These are phyloP conservation scores for Heliconius aoede DNA, from an alignment of 2,888 invertebrate genomes.

Conservation along the genomic window DNA sequence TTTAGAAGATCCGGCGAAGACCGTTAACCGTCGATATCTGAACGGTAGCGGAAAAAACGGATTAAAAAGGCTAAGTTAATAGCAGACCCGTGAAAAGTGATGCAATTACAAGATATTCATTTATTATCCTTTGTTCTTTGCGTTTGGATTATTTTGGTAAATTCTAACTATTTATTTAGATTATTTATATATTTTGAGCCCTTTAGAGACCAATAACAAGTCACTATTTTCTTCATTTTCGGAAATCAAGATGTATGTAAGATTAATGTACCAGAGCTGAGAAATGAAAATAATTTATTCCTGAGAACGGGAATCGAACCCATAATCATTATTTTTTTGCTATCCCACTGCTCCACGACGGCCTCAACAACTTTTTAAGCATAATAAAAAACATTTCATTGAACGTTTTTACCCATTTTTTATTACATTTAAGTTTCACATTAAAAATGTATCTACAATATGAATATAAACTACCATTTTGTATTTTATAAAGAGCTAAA, in stretches of 20 bases:
- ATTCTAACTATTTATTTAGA: too few relatives aligned
- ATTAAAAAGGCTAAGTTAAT: conserved; percentile 78
- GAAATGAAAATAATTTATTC: not conserved
- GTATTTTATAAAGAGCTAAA: conserved; percentile 38
- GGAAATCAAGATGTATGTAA: too few relatives aligned
- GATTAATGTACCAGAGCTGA: too few relatives aligned
- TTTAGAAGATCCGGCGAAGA: conserved; percentile 75
- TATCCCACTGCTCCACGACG: not conserved
- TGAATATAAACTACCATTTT: conserved; percentile 20
- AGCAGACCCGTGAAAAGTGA: conserved; percentile 72
- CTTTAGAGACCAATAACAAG: too few relatives aligned
- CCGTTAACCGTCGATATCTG: conserved; percentile 78
- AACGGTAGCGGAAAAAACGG: conserved; percentile 70
- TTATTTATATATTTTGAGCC: too few relatives aligned
- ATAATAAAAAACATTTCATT: not conserved
- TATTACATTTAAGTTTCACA: not conserved
- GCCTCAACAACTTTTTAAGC: too few relatives aligned
- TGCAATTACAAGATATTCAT: conserved; percentile 74
- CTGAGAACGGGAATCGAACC: not conserved
- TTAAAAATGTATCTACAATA: conserved; percentile 2
- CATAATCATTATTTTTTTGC: not conserved
- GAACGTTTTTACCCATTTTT: not conserved
- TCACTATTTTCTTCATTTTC: too few relatives aligned
- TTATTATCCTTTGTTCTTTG: conserved; percentile 66
- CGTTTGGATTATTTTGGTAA: conserved; percentile 5